Evolutionary conservation across 2,888 invertebrate genomes (phyloP).

Genomic region (Phasia obesa): DNA sequence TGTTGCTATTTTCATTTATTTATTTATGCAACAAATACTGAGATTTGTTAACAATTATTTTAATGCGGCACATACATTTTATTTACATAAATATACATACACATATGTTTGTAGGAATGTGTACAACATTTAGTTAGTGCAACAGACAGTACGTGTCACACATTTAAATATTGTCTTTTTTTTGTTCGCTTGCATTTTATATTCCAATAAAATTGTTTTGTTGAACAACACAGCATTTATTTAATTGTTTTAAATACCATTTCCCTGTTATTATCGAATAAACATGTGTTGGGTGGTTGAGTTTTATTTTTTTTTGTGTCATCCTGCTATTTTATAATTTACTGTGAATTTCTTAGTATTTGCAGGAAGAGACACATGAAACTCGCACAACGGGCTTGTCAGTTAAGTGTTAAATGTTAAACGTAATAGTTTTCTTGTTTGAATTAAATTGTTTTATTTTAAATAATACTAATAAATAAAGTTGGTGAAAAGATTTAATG

Average conservation of each 20-base stretch:
- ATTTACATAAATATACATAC: no score
- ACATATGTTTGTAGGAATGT: not conserved
- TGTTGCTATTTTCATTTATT: constrained; percentile 34
- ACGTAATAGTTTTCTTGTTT: not conserved
- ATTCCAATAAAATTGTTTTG: constrained; percentile 52
- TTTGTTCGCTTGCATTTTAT: constrained; percentile 29
- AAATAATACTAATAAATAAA: not conserved
- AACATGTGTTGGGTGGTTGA: constrained; percentile 47
- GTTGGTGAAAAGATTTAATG: no score
- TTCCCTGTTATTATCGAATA: constrained; percentile 60
- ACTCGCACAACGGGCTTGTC: not conserved
- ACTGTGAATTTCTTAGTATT: constrained; percentile 23
- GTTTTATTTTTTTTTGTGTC: not conserved
- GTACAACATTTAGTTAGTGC: not conserved
- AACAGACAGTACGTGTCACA: constrained; percentile 20
- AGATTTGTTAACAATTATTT: constrained; percentile 69
- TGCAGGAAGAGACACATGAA: not conserved
- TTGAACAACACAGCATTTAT: constrained; percentile 45
- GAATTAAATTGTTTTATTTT: not conserved
- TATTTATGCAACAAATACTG: constrained; percentile 63
- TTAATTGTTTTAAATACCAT: constrained; percentile 63
- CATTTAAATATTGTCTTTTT: not conserved
- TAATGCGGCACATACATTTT: constrained; percentile 29
- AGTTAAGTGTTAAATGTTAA: not conserved
- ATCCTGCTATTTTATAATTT: constrained; percentile 35